Percentiles rank a stretch among this genome's conserved stretches.
phyloP scores from a whole-genome alignment of 2,888 invertebrate species.

The Drosophila neonasuta region DNA sequence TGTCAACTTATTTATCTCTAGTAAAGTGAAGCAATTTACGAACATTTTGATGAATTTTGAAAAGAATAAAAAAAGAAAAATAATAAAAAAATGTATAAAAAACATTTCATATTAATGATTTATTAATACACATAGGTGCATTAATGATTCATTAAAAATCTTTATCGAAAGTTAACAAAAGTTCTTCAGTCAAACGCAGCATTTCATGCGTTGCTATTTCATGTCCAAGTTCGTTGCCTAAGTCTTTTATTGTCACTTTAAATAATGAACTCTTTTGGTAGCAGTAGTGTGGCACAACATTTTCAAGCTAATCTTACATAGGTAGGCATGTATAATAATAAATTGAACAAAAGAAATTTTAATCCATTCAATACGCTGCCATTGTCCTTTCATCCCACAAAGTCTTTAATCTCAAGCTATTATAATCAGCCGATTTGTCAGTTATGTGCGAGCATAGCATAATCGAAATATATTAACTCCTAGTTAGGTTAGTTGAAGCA shows the following conservation, averaged over 20 bases:
- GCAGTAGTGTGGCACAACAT: neutral
- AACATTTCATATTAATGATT: too few species aligned
- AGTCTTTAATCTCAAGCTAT: slow-evolving; percentile 63
- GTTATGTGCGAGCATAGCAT: neutral
- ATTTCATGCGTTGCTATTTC: neutral
- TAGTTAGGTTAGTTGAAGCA: slow-evolving; percentile 2
- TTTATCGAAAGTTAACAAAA: neutral
- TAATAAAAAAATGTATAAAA: too few species aligned
- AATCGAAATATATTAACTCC: slow-evolving; percentile 10
- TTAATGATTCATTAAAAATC: neutral
- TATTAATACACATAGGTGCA: neutral
- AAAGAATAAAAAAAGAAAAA: neutral
- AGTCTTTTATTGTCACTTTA: slow-evolving; percentile 10
- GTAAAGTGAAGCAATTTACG: too few species aligned
- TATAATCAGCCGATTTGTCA: slow-evolving; percentile 7
- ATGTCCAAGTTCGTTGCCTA: slow-evolving; percentile 16
- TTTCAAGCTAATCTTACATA: neutral
- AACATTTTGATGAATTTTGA: neutral
- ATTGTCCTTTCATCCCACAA: slow-evolving; percentile 1
- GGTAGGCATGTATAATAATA: neutral
- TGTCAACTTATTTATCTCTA: too few species aligned
- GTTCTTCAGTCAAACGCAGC: neutral
- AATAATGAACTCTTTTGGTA: neutral
- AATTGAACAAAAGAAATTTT: neutral
- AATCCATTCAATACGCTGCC: neutral